phyloP scores from a whole-genome alignment of 2,888 invertebrate species.

The Griposia aprilina region DNA sequence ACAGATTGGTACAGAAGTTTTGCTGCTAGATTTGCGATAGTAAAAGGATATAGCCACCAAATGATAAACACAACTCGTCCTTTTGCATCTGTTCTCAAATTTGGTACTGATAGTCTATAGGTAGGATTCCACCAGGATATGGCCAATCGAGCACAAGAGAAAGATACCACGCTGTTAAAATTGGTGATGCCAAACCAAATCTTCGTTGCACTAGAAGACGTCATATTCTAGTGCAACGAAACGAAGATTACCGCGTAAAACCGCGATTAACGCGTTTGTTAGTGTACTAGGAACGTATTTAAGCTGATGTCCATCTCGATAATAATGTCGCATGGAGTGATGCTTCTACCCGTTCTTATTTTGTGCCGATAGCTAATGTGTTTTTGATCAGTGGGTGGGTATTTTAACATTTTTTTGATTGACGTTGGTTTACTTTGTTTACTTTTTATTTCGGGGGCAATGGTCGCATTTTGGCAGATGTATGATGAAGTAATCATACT shows the following conservation, averaged over 20 bases:
- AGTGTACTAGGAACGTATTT: background rate
- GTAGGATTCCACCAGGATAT: background rate
- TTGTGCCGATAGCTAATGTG: slow-evolving; percentile 69
- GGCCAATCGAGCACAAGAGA: background rate
- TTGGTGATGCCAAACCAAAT: background rate
- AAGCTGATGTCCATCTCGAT: background rate
- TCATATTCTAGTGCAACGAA: too few species aligned
- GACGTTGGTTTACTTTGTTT: slow-evolving; percentile 67
- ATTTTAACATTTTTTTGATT: slow-evolving; percentile 67
- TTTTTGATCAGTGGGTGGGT: slow-evolving; percentile 74
- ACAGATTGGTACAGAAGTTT: slow-evolving; percentile 45
- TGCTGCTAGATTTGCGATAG: background rate
- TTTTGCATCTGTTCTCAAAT: background rate
- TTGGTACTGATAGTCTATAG: background rate
- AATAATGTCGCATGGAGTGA: slow-evolving; percentile 5
- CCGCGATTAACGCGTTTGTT: too few species aligned
- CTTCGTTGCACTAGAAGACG: background rate
- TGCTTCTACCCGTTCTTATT: slow-evolving; percentile 31
- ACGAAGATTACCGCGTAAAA: too few species aligned
- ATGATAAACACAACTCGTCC: too few species aligned
- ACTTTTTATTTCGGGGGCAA: slow-evolving; percentile 66
- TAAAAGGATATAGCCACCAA: background rate
- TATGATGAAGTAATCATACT: slow-evolving; percentile 53
- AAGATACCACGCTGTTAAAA: background rate
- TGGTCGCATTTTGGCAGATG: slow-evolving; percentile 68